These are phyloP conservation scores for Echeneis naucrates DNA, from an alignment of 2,797 vertebrate genomes.

Conservation along the genomic window DNA sequence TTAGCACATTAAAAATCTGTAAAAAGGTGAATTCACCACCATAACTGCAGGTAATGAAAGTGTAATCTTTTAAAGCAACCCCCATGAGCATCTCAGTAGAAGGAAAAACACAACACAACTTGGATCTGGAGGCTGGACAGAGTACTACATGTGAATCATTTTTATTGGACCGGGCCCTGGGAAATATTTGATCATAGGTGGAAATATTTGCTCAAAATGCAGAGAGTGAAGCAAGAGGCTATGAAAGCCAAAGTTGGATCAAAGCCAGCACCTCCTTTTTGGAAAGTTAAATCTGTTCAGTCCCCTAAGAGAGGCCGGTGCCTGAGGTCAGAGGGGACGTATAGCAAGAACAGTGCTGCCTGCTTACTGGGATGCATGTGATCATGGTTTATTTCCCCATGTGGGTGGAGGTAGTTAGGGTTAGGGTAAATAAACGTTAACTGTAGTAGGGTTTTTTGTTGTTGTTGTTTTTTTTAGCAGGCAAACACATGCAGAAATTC, in stretches of 20 bases:
- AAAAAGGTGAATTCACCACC: conserved; percentile 3
- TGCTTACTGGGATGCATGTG: conserved; percentile 63
- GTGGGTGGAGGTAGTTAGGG: conserved; percentile 60
- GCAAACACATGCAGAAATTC: conserved; percentile 33
- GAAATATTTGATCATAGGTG: conserved; percentile 80
- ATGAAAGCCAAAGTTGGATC: conserved; percentile 41
- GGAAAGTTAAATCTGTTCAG: conserved; percentile 53
- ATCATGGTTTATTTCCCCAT: conserved; percentile 14
- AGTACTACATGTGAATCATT: conserved; percentile 52
- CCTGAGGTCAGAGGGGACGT: conserved; percentile 54
- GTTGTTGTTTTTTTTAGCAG: conserved; percentile 37
- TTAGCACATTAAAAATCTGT: not conserved
- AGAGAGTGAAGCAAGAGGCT: conserved; percentile 51
- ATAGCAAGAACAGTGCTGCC: conserved; percentile 54
- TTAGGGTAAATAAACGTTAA: conserved; percentile 58
- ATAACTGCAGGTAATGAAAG: conserved; percentile 14
- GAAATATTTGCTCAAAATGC: conserved; percentile 75
- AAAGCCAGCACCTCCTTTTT: conserved; percentile 56
- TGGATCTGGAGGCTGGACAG: conserved; percentile 32
- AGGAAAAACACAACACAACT: conserved; percentile 56
- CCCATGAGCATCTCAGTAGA: conserved; percentile 45
- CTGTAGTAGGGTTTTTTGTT: conserved; percentile 56
- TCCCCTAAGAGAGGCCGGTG: conserved; percentile 21
- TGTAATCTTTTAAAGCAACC: conserved; percentile 8
- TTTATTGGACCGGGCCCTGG: conserved; percentile 65